phyloP scores from a whole-genome alignment of 1,140 invertebrate species.

The Luehdorfia chinensis region DNA sequence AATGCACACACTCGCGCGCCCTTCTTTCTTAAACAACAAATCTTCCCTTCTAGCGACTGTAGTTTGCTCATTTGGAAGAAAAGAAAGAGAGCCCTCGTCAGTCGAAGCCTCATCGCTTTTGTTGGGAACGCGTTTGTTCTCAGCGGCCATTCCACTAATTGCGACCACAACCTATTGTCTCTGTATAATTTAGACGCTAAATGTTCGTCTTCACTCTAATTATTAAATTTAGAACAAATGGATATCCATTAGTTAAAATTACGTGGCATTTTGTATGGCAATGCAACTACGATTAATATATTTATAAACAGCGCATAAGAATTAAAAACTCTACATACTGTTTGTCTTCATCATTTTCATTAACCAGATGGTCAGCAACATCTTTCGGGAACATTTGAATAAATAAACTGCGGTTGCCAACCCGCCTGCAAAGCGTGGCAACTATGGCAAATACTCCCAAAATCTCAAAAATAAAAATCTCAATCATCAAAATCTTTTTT shows the following conservation, averaged over 20 bases:
- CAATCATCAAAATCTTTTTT: too few relatives aligned
- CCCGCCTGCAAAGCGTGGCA: too few relatives aligned
- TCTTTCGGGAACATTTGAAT: too few relatives aligned
- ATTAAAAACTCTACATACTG: too few relatives aligned
- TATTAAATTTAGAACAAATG: conserved; percentile 33
- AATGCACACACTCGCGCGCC: conserved; percentile 58
- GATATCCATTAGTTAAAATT: conserved; percentile 10
- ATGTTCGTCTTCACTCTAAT: conserved; percentile 39
- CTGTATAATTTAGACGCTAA: conserved; percentile 59
- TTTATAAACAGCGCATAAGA: too few relatives aligned
- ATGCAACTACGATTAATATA: too few relatives aligned
- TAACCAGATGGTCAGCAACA: too few relatives aligned
- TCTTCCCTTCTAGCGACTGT: conserved; percentile 61
- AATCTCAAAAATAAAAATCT: too few relatives aligned
- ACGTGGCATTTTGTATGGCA: conserved; percentile 2
- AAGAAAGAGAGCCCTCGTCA: conserved; percentile 62
- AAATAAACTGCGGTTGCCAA: too few relatives aligned
- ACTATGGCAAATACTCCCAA: too few relatives aligned
- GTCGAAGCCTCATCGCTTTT: conserved; percentile 57
- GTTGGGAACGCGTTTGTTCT: conserved; percentile 66
- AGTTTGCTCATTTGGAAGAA: conserved; percentile 76
- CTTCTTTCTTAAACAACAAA: conserved; percentile 68
- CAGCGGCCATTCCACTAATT: conserved; percentile 74
- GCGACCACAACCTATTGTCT: conserved; percentile 68
- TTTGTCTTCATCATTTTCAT: too few relatives aligned